Evolutionary conservation across 2,888 invertebrate genomes (phyloP), one percentile per base, ranked within the genome.

Genomic region (Altica lythri): DNA sequence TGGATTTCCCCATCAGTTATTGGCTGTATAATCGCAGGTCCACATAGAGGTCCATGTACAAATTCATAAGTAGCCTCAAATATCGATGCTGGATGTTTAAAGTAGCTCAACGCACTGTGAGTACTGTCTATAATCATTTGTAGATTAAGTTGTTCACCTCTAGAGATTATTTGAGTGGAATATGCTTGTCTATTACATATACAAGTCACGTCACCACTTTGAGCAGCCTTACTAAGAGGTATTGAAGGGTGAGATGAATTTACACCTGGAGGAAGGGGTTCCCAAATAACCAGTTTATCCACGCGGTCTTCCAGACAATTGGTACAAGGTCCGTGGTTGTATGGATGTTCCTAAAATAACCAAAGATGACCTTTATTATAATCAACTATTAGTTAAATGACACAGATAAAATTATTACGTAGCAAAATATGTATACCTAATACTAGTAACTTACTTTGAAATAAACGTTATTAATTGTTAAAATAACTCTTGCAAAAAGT

Each of bases 51-150:
- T 1, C 92, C 92, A 66, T 94, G 93, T 1, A 92, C 90, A 69
- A 94, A 94, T 72, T 92, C 91, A 72, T 91, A 95, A 3, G 84
- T 83, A 0, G 93, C 94, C 74, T 92, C 89, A 70, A 94, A 93
- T 2, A 94, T 79, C 0, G 93, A 89, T 25, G 85, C 83, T 2
- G 88, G 83, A 68, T 92, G 90, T 73, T 93, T 93, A 77, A 93
- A 94, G 74, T 93, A 93, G 46, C 89, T 92, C 0, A 89, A 83
- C 1, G 92, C 90, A 2, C 92, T 90, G 68, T 92, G 91, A 9
- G 89, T 87, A 9, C 88, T 89, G 68, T 93, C 92, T 0, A 94
- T 86, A 30, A 90, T 85, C 62, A 94, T 80, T 69, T 90, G 89
- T 9, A 93, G 81, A 66, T 91, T 90, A 45, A 93, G 79, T 48